Evolutionary conservation across 2,797 vertebrate genomes (phyloP).

Genomic region (Myripristis murdjan): DNA sequence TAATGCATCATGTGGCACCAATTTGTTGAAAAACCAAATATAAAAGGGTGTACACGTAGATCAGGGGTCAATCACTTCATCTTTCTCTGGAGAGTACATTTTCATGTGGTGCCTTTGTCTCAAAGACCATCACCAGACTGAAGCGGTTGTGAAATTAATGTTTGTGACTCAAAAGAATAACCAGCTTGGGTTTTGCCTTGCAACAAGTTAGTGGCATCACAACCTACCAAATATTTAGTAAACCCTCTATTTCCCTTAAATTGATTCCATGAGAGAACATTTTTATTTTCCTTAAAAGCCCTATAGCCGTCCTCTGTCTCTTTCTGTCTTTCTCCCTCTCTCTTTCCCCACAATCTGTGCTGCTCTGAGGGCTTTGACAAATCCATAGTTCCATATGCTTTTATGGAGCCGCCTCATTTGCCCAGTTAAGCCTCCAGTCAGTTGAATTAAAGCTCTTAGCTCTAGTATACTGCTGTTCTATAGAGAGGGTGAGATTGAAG

Average conservation of each 20-base stretch:
- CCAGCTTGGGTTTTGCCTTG: conserved; percentile 16
- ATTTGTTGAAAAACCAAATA: neutral
- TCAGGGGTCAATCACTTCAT: neutral
- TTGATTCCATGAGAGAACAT: neutral
- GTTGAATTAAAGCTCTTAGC: conserved; percentile 75
- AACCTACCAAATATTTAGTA: conserved; percentile 28
- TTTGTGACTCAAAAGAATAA: conserved; percentile 19
- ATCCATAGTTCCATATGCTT: conserved; percentile 73
- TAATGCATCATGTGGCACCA: neutral
- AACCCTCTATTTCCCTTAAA: neutral
- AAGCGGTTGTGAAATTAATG: conserved; percentile 15
- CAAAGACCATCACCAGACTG: neutral
- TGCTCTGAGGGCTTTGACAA: conserved; percentile 66
- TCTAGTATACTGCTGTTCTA: conserved; percentile 57
- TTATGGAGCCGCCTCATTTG: conserved; percentile 76
- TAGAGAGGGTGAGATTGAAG: conserved; percentile 53
- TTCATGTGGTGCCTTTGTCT: conserved; percentile 6
- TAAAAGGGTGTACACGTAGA: neutral
- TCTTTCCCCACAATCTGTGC: conserved; percentile 36
- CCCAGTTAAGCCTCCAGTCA: conserved; percentile 75
- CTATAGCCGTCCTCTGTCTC: neutral
- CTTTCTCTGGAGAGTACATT: neutral
- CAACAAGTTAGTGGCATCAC: conserved; percentile 7
- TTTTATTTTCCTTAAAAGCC: conserved; percentile 23
- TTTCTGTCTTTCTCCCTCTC: conserved; percentile 5